These are phyloP conservation scores for Heliconius ismenius DNA, from an alignment of 2,888 invertebrate species.

Conservation along the genomic window DNA sequence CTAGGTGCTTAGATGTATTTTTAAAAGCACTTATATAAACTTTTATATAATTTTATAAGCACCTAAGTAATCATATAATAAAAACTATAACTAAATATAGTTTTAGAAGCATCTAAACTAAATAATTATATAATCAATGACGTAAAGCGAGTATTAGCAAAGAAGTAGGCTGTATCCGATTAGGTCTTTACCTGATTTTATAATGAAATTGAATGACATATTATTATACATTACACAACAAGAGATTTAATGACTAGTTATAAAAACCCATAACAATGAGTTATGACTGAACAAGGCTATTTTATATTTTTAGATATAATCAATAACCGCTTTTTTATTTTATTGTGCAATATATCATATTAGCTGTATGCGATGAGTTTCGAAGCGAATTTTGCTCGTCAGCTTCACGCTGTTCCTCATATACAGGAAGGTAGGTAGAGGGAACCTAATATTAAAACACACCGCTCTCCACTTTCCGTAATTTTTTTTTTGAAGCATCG, in stretches of 20 bases:
- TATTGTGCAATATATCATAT: not conserved
- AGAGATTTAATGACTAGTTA: not conserved
- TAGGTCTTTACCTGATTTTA: conserved; percentile 8
- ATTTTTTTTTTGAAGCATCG: too few relatives aligned
- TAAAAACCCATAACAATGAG: conserved; percentile 18
- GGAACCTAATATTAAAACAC: too few relatives aligned
- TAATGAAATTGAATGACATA: conserved; percentile 15
- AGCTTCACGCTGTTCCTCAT: too few relatives aligned
- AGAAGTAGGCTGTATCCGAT: conserved; percentile 8
- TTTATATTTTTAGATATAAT: conserved; percentile 18
- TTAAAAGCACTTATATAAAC: not conserved
- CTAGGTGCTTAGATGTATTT: too few relatives aligned
- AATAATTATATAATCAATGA: conserved; percentile 10
- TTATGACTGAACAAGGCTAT: not conserved
- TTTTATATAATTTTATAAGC: too few relatives aligned
- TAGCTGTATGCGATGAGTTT: not conserved
- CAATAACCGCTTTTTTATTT: conserved; percentile 5
- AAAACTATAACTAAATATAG: not conserved
- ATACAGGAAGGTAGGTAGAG: too few relatives aligned
- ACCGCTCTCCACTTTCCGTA: too few relatives aligned
- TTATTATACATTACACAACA: conserved; percentile 8
- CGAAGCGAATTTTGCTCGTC: conserved; percentile 31
- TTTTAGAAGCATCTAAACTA: not conserved
- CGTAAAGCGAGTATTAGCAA: not conserved
- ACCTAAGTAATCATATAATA: not conserved